Conservation (phyloP, 2,113 vertebrate genomes). For the Okapia johnstoni region DNA sequence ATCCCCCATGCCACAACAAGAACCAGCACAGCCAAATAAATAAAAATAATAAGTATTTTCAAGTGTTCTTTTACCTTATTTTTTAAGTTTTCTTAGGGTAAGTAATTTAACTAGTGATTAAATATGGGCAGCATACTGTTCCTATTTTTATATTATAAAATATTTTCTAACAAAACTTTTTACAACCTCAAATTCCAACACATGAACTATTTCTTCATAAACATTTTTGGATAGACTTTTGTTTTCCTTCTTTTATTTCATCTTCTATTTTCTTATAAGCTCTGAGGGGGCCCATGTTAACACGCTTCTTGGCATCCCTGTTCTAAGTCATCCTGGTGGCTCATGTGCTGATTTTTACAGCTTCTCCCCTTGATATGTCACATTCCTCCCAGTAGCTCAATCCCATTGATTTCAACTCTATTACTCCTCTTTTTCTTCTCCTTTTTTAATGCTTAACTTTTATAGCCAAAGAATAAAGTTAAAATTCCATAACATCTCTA, state of each 20-base stretch:
- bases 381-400: neutral
- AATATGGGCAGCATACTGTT: neutral
- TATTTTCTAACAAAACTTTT: neutral
- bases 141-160: neutral
- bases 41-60: neutral
- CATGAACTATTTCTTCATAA: neutral
- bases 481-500: neutral
- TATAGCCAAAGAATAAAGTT: neutral
- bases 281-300: neutral
- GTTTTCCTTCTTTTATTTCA: neutral
- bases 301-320: neutral
- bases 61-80: neutral
- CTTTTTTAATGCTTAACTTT: neutral
- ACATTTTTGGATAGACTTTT: neutral
- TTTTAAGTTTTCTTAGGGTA: neutral
- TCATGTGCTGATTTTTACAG: neutral
- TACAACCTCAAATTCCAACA: neutral
- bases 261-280: neutral
- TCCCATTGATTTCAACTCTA: neutral
- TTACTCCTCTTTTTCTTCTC: neutral
- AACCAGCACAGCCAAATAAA: neutral
- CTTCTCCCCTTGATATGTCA: neutral
- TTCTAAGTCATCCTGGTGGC: neutral
- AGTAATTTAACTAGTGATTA: neutral
- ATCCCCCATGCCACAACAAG: neutral